Evolutionary conservation across 2,888 invertebrate genomes (phyloP), one percentile per base, ranked within the genome.

Genomic region (Saturnia japonica): DNA sequence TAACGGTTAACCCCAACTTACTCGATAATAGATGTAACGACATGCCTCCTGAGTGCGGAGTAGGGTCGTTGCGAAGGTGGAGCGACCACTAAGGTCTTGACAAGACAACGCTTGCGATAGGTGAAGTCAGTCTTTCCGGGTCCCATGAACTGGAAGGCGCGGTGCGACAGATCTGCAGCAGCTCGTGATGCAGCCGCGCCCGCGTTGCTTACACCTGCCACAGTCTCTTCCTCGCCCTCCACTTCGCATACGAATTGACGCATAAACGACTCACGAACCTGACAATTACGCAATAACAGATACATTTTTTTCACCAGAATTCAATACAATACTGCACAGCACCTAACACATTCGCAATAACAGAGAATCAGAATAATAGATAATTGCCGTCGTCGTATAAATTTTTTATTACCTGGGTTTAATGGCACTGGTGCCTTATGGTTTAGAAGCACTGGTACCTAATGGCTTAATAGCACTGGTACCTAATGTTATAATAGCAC

Each of bases 221-320:
- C 93, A 67, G 95, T 95, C 75, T 96, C 96, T 84, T 97, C 97
- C 70, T 97, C 97, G 43, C 96, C 97, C 83, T 97, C 97, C 70
- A 97, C 96, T 84, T 98, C 98, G 80, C 96, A 97, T 0, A 99
- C 97, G 89, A 99, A 99, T 88, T 99, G 99, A 11, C 99, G 96
- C 97, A 99, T 99, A 89, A 99, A 99, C 78, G 99, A 99, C 88
- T 99, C 99, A 60, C 99, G 96, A 4, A 99, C 97, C 96, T 97
- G 73, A 19, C 6, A 67, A 19, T 34, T 11, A 43, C 40, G 4
- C 4, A 9, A 47, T 16, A 47, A 1, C 7, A 16, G 6, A 16
- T 6, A 47, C n/a, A n/a, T n/a, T n/a, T n/a, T n/a, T n/a, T n/a
- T n/a, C n/a, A n/a, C n/a, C n/a, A n/a, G n/a, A n/a, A n/a, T n/a